Evolutionary conservation across 2,888 invertebrate species (phyloP), one percentile per base, ranked within the genome.

Genomic region (Neoscelio sp.): DNA sequence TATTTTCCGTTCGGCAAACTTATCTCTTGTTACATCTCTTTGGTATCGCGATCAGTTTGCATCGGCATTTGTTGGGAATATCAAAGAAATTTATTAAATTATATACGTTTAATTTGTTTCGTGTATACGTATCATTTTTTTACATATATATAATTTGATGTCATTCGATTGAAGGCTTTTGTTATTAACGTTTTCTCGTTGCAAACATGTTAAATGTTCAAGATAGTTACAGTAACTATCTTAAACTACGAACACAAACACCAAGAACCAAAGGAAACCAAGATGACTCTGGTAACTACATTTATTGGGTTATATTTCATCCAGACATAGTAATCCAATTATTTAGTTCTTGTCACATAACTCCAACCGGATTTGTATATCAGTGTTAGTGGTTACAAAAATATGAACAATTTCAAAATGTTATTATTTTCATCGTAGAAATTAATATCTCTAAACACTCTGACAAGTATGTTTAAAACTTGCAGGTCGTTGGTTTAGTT

Each of bases 211-310:
- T n/a, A 12, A 33, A 62, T 62, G 35, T 13, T 44, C 33, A 17
- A 10, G 17, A 62, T 62, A 48, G 23, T 48, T 46, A 35, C 18
- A 28, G 15, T 46, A 62, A 62, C 48, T 62, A 35, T 62, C 48
- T 15, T 7, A 10, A 48, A 48, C 52, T 40, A 33, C 33, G 15
- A 15, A n/a, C 54, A 23, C 30, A 33, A 54, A 67, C 54, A 54
- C 33, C 26, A 54, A 62, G 35, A n/a, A 42, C 20, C 44, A 33
- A 52, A 54, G 67, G 67, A 67, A 44, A 30, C 44, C 17, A 52
- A 33, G 33, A 30, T 17, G 52, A 67, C 33, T 67, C 48, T 42
- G 30, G 30, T 18, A 67, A 67, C 67, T 67, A 28, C 54, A 33
- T 28, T 67, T 44, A 54, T 67, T 44, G 44, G 44, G 26, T 67